Evolutionary conservation across 2,888 invertebrate genomes (phyloP), one percentile per base, ranked within the genome.

Genomic region (Diarsia rubi): DNA sequence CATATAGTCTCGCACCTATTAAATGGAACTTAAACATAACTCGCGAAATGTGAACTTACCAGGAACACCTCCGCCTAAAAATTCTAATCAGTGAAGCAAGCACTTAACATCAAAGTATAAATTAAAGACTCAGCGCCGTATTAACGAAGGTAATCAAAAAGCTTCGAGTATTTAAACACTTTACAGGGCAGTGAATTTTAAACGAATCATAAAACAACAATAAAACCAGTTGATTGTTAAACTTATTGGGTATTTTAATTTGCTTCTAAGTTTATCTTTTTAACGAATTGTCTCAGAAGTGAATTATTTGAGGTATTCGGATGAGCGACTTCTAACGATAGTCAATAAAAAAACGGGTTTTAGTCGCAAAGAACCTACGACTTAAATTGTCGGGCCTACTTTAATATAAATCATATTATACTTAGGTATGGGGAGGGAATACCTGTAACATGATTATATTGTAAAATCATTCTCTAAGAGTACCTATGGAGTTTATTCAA

Each of bases 191-290:
- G 73, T 81, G 76, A 81, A 83, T 80, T 78, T 77, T 64, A 78
- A 82, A 78, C 69, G 75, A 79, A 67, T 73, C 65, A 75, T 84
- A 70, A 78, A 82, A 72, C 65, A 67, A 70, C 75, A 89, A 88
- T 90, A 85, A 88, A 86, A 85, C 86, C 86, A 47, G 83, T 82
- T 85, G 85, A 86, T 86, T 87, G 84, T 59, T 74, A 75, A 84
- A 78, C 54, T 82, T 85, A 82, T 87, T 85, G 68, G 45, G 60
- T 59, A 71, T 74, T n/a, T 60, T 60, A 62, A 84, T 69, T 71
- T 68, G 14, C 52, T 62, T 62, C 67, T 47, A 70, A 81, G 80
- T 89, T 89, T 90, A 83, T 86, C 87, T 88, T 88, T 83, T 74
- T 86, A 86, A 89, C 83, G 87, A 90, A 88, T 86, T 83, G 75